phyloP scores from a whole-genome alignment of 2,888 invertebrate species.

The Coleophora flavipennella region DNA sequence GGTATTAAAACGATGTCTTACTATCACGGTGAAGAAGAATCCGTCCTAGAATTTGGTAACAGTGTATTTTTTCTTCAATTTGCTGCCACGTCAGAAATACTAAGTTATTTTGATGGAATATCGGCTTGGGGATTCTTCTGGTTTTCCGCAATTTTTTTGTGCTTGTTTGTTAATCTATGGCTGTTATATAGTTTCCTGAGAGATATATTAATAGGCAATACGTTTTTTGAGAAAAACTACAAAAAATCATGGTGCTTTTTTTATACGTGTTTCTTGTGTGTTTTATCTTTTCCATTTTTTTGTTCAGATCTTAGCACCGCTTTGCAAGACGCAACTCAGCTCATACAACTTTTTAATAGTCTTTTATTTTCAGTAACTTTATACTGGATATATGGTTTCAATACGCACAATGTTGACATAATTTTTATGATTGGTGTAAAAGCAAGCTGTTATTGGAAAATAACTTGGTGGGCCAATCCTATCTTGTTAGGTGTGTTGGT shows the following conservation, averaged over 20 bases:
- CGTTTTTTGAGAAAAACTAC: neutral
- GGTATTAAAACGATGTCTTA: constrained; percentile 56
- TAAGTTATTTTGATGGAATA: constrained; percentile 43
- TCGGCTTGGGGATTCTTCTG: constrained; percentile 47
- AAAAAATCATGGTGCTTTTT: too few relatives aligned
- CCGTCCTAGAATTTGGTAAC: constrained; percentile 40
- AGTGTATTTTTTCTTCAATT: constrained; percentile 38
- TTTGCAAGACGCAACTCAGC: constrained; percentile 34
- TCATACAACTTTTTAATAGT: constrained; percentile 42
- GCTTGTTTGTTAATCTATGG: constrained; percentile 44
- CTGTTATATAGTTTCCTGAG: constrained; percentile 38
- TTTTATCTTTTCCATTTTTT: constrained; percentile 42
- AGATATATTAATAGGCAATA: constrained; percentile 21
- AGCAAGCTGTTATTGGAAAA: constrained; percentile 49
- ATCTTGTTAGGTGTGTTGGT: constrained; percentile 29
- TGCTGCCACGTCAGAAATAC: constrained; percentile 44
- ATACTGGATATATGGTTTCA: constrained; percentile 56
- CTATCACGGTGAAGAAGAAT: constrained; percentile 53
- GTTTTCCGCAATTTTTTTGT: constrained; percentile 40
- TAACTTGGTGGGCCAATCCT: constrained; percentile 46
- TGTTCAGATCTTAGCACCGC: constrained; percentile 47
- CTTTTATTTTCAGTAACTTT: constrained; percentile 44
- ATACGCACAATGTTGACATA: constrained; percentile 51
- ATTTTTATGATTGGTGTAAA: constrained; percentile 63
- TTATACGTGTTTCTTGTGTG: constrained; percentile 12